Evolutionary conservation across 2,888 invertebrate genomes (phyloP).

Genomic region (Drosophila aldrichi): DNA sequence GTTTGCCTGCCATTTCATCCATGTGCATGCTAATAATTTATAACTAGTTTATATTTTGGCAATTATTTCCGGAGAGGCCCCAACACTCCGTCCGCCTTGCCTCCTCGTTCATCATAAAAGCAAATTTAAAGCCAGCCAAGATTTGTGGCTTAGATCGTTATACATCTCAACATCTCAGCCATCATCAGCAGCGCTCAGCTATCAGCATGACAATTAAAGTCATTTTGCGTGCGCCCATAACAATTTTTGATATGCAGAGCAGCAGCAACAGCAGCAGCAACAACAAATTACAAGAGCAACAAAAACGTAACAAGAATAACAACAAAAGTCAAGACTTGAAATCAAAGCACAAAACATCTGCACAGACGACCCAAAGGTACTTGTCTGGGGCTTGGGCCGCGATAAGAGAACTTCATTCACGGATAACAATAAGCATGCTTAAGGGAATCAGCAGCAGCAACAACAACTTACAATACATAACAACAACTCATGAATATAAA

Average conservation of each 20-base stretch:
- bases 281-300: slow-evolving; percentile 29
- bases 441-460: slow-evolving; percentile 53
- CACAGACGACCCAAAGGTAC: slow-evolving; percentile 28
- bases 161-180: slow-evolving; percentile 12
- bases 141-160: slow-evolving; percentile 43
- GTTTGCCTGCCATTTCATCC: slow-evolving; percentile 60
- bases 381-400: slow-evolving; percentile 35
- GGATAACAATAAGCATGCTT: slow-evolving; percentile 80
- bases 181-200: slow-evolving; percentile 35
- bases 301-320: slow-evolving; percentile 10
- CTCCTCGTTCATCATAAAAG: neutral
- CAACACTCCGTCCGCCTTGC: neutral
- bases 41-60: slow-evolving; percentile 80
- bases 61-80: slow-evolving; percentile 65
- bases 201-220: slow-evolving; percentile 68
- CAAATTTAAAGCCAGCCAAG: slow-evolving; percentile 39
- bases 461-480: slow-evolving; percentile 61
- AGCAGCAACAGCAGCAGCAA: slow-evolving; percentile 30
- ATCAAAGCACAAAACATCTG: slow-evolving; percentile 64
- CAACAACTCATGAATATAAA: slow-evolving; percentile 80
- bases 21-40: slow-evolving; percentile 74
- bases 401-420: slow-evolving; percentile 79
- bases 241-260: slow-evolving; percentile 58
- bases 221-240: slow-evolving; percentile 66
- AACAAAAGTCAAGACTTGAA: slow-evolving; percentile 57